These are phyloP conservation scores for Lissonota sp. DNA, from an alignment of 2,888 invertebrate genomes.

Conservation along the genomic window DNA sequence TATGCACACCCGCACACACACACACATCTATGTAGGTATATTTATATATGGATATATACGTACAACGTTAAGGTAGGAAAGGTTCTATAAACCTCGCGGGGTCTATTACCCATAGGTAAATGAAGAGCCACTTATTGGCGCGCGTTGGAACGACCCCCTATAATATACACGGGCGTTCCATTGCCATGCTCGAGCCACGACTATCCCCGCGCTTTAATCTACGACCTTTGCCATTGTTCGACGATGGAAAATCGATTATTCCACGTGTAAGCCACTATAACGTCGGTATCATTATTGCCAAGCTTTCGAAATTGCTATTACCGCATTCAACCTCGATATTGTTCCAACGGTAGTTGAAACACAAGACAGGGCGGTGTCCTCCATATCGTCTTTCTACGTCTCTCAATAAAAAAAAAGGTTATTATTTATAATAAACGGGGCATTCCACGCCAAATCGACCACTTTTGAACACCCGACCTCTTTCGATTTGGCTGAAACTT, in stretches of 20 bases:
- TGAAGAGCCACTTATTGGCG: slow-evolving; percentile 67
- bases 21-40: neutral
- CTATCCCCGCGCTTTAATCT: slow-evolving; percentile 48
- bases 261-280: slow-evolving; percentile 23
- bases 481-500: too few species aligned
- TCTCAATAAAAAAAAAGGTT: too few species aligned
- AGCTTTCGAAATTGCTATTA: slow-evolving; percentile 1
- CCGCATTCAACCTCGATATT: too few species aligned
- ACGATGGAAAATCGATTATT: slow-evolving; percentile 65
- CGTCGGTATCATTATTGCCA: neutral
- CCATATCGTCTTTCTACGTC: too few species aligned
- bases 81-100: slow-evolving; percentile 64
- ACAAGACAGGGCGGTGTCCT: too few species aligned
- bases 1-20: neutral
- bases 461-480: too few species aligned
- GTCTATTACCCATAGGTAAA: slow-evolving; percentile 68
- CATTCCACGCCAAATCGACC: too few species aligned
- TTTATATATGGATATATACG: slow-evolving; percentile 7
- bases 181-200: slow-evolving; percentile 26
- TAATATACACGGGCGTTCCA: slow-evolving; percentile 35
- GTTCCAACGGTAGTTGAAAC: too few species aligned
- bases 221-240: slow-evolving; percentile 54
- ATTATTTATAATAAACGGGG: too few species aligned
- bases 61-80: slow-evolving; percentile 41
- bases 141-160: slow-evolving; percentile 28